Percentiles rank a stretch among this genome's conserved stretches.
These are phyloP conservation scores for Scaptomyza caliginosa DNA, from an alignment of 2,888 invertebrate genomes.

Conservation along the genomic window DNA sequence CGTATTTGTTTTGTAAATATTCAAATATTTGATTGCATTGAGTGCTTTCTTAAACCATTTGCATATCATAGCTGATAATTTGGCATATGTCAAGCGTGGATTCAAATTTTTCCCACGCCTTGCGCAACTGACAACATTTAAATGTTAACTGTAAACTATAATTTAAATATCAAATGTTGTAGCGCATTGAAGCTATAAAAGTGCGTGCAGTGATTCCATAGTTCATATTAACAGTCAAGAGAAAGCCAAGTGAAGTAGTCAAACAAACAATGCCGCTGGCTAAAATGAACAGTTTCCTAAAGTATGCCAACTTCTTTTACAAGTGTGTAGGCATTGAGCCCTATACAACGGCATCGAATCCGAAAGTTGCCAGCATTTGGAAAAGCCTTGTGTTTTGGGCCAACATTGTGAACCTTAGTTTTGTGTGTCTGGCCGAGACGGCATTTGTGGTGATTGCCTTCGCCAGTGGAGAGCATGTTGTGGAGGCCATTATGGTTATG, in stretches of 20 bases:
- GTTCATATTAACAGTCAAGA: neutral
- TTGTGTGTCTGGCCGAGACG: slow-evolving; percentile 54
- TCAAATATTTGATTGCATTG: slow-evolving; percentile 18
- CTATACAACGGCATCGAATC: slow-evolving; percentile 31
- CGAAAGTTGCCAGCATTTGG: slow-evolving; percentile 7
- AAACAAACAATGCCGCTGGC: slow-evolving; percentile 26
- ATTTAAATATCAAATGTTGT: slow-evolving; percentile 39
- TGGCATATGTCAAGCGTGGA: neutral
- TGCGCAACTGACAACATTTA: slow-evolving; percentile 6
- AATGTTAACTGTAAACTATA: slow-evolving; percentile 22
- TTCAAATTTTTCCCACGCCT: slow-evolving; percentile 10
- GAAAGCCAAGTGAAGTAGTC: neutral
- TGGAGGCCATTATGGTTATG: slow-evolving; percentile 73
- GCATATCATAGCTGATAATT: slow-evolving; percentile 17
- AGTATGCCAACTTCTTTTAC: slow-evolving; percentile 75
- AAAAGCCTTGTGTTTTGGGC: slow-evolving; percentile 52
- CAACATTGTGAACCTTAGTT: slow-evolving; percentile 58
- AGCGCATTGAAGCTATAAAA: slow-evolving; percentile 33
- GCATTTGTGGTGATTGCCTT: slow-evolving; percentile 65
- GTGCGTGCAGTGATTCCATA: neutral
- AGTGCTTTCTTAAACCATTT: neutral
- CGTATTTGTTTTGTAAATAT: neutral
- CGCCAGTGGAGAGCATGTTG: slow-evolving; percentile 52
- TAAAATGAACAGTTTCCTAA: slow-evolving; percentile 66
- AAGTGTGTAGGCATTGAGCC: slow-evolving; percentile 63